These are phyloP conservation scores for Cyprinus carpio DNA, from an alignment of 2,113 vertebrate genomes.

Conservation along the genomic window DNA sequence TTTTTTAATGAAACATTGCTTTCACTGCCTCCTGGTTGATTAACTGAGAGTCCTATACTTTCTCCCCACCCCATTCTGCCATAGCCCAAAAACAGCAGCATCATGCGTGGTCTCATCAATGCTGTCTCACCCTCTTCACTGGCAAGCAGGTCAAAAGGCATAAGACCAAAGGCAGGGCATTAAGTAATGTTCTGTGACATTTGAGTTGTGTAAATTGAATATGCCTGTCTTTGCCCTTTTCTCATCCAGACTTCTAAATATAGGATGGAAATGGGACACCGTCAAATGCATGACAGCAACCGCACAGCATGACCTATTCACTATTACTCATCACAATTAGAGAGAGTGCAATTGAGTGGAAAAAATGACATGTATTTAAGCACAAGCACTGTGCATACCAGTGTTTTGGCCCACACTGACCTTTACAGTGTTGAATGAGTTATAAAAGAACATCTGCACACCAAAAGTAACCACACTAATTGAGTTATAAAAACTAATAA, in stretches of 20 bases:
- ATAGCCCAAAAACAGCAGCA: not conserved
- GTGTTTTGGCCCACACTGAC: not conserved
- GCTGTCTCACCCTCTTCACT: not conserved
- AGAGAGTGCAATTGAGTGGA: slow-evolving; percentile 18
- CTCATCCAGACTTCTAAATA: slow-evolving; percentile 34
- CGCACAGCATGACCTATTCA: slow-evolving; percentile 34
- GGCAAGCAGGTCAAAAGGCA: slow-evolving; percentile 42
- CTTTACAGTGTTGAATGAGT: slow-evolving; percentile 20
- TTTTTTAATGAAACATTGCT: slow-evolving; percentile 51
- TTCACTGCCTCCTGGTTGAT: slow-evolving; percentile 36
- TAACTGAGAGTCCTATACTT: slow-evolving; percentile 17
- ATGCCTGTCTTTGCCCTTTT: slow-evolving; percentile 46
- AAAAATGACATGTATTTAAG: slow-evolving; percentile 25
- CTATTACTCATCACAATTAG: slow-evolving; percentile 42
- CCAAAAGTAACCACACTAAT: not conserved
- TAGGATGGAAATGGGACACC: slow-evolving; percentile 32
- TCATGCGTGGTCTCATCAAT: not conserved
- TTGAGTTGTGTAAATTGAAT: slow-evolving; percentile 53
- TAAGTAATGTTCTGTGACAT: slow-evolving; percentile 55
- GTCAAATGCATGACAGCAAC: slow-evolving; percentile 18
- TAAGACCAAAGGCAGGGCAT: slow-evolving; percentile 21
- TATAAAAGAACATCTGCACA: not conserved
- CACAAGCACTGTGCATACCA: not conserved
- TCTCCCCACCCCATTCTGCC: not conserved
- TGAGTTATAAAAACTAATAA: not conserved